These are phyloP conservation scores for Nanorana parkeri DNA, from an alignment of 2,113 vertebrate species.

Conservation along the genomic window DNA sequence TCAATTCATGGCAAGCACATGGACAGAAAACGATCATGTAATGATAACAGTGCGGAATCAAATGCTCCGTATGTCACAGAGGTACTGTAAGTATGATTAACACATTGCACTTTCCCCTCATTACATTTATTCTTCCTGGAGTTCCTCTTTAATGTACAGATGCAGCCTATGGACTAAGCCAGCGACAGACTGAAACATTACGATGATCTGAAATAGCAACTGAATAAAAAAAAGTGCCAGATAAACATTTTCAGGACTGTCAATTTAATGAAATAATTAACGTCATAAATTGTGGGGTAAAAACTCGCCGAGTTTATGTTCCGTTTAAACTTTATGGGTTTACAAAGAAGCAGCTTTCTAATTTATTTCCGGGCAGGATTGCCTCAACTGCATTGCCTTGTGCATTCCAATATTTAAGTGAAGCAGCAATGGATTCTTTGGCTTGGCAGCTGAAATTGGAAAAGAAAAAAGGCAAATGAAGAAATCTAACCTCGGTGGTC, in stretches of 20 bases:
- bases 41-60: no score
- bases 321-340: constrained; percentile 53
- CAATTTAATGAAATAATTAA: constrained; percentile 31
- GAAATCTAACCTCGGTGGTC: no score
- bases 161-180: constrained; percentile 1
- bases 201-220: constrained; percentile 12
- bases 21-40: no score
- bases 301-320: constrained; percentile 38
- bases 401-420: neutral
- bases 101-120: no score
- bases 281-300: constrained; percentile 40
- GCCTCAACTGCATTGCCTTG: neutral
- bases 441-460: no score
- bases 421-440: no score
- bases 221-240: neutral
- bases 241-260: constrained; percentile 31
- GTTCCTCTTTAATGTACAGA: no score
- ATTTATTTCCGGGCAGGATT: neutral
- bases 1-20: no score
- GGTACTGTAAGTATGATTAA: no score
- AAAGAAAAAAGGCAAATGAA: no score
- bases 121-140: no score
- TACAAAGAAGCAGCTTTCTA: neutral
- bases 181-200: neutral
- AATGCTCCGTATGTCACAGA: no score